Evolutionary conservation across 2,113 vertebrate species (phyloP), one percentile per base, ranked within the genome.

Genomic region (Candoia aspera): DNA sequence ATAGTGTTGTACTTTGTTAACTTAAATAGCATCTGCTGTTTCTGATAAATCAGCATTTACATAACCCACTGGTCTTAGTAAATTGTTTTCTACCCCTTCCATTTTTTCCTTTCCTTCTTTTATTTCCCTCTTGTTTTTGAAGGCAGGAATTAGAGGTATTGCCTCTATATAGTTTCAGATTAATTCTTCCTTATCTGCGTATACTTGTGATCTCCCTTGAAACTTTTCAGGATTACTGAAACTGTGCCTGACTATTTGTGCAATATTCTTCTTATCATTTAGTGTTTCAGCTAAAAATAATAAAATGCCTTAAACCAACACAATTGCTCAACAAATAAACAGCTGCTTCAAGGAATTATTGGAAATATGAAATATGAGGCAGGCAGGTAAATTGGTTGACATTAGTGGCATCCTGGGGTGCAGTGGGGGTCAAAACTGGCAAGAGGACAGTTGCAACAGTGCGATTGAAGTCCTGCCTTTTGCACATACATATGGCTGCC

Each of bases 11-110:
- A 62, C 37, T 55, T 89, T 89, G 79, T 89, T 89, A 42, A 84
- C 91, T 62, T 46, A 84, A 89, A 92, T 49, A 92, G 55, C 91
- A 89, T 49, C 86, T 92, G 86, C 91, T 88, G 29, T 85, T 92
- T 84, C 73, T 89, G 87, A 49, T 60, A 60, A 37, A 92, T 83
- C 91, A 92, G 54, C 86, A 88, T 92, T 83, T 92, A 46, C 86
- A 42, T 84, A 87, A 83, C 57, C 60, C 68, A 84, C 55, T 55
- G 23, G 42, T 62, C 13, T 33, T 92, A n/a, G n/a, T 60, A 55
- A 33, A 58, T 54, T 19, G 1, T 92, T 62, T 37, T 60, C 23
- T 84, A 49, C n/a, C n/a, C 13, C 29, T 84, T 59, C 29, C 3
- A 8, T 87, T 87, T 24, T 37, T 55, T 86, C 21, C 17, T 83